These are phyloP conservation scores for Watersipora subatra DNA, from an alignment of 1,140 invertebrate species.

Conservation along the genomic window DNA sequence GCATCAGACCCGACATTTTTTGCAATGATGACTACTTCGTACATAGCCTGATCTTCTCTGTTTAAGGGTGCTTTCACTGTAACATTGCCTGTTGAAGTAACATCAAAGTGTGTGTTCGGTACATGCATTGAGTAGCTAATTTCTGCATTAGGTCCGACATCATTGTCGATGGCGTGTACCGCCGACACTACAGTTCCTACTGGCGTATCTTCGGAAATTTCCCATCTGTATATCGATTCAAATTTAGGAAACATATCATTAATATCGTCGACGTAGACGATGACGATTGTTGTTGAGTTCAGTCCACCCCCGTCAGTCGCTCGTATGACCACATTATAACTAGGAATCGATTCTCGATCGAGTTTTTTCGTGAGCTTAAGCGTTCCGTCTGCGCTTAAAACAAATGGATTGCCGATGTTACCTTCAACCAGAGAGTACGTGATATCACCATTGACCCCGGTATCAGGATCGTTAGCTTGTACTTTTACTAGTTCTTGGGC, in stretches of 20 bases:
- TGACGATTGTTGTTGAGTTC: slow-evolving; percentile 56
- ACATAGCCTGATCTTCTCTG: slow-evolving; percentile 44
- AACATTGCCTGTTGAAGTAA: neutral
- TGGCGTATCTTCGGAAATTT: slow-evolving; percentile 43
- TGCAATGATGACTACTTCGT: slow-evolving; percentile 64
- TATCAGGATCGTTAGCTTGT: no score
- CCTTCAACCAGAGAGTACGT: no score
- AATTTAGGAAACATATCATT: slow-evolving; percentile 88
- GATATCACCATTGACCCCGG: no score
- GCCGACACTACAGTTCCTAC: slow-evolving; percentile 39
- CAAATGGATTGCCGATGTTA: no score
- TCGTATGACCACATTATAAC: slow-evolving; percentile 52
- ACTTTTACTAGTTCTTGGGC: no score
- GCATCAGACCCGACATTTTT: slow-evolving; percentile 54
- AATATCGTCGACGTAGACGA: slow-evolving; percentile 60
- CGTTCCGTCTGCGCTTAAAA: no score
- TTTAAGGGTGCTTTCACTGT: slow-evolving; percentile 48
- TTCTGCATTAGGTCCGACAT: slow-evolving; percentile 61
- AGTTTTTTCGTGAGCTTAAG: slow-evolving; percentile 50
- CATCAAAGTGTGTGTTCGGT: slow-evolving; percentile 55
- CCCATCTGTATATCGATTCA: slow-evolving; percentile 48
- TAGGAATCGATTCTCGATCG: slow-evolving; percentile 43
- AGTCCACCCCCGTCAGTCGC: slow-evolving; percentile 46
- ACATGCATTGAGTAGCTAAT: slow-evolving; percentile 46
- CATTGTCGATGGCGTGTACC: slow-evolving; percentile 60